phyloP scores from a whole-genome alignment of 1,140 invertebrate genomes.

The Bilobella aurantiaca region DNA sequence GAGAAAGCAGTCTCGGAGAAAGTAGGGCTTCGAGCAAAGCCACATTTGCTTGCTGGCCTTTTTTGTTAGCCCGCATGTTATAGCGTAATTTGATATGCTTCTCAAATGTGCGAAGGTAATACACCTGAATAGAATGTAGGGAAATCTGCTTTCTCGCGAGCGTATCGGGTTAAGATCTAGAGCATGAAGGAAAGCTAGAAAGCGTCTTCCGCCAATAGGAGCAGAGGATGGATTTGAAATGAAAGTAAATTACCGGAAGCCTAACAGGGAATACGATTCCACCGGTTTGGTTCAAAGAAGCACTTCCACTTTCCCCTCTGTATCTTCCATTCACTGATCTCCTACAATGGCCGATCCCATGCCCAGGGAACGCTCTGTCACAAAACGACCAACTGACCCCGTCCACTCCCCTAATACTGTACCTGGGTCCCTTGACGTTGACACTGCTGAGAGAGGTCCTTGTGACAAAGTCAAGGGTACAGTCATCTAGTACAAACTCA shows the following conservation, averaged over 20 bases:
- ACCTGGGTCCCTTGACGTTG: neutral
- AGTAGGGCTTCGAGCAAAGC: no score
- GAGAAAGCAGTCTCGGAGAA: no score
- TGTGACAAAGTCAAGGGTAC: neutral
- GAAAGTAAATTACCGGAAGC: slow-evolving; percentile 1
- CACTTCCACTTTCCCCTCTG: neutral
- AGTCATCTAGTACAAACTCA: slow-evolving; percentile 2
- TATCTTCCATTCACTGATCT: neutral
- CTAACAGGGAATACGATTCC: neutral
- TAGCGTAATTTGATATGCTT: no score
- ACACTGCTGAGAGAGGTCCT: neutral
- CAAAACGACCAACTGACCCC: neutral
- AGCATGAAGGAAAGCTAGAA: neutral
- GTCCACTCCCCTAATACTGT: no score
- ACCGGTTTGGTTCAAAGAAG: neutral
- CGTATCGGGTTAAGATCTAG: neutral
- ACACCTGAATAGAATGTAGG: no score
- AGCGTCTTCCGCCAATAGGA: neutral
- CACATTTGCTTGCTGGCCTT: no score
- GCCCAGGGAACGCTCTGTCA: neutral
- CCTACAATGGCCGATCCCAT: neutral
- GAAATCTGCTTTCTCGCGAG: neutral
- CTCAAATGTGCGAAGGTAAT: no score
- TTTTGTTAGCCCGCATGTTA: no score
- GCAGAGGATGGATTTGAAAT: neutral